Evolutionary conservation across 2,113 vertebrate genomes (phyloP).

Genomic region (Festucalex cinctus): DNA sequence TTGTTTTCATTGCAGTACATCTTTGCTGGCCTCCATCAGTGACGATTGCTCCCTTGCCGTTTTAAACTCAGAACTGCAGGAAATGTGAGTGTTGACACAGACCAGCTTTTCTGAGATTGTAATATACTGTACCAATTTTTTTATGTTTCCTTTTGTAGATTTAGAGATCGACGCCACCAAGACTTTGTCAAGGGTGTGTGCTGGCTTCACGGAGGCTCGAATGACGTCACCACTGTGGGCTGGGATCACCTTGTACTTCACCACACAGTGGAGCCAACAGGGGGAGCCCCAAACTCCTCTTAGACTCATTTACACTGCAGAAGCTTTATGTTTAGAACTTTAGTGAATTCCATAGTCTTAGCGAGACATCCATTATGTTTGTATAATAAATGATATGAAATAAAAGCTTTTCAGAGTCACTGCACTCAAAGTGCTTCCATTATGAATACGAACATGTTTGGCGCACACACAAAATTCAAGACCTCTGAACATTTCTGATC

Average conservation of each 20-base stretch:
- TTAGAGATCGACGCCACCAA: slow-evolving; percentile 80
- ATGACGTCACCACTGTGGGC: slow-evolving; percentile 85
- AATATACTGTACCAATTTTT: not conserved
- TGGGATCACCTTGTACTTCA: slow-evolving; percentile 97
- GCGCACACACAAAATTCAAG: not conserved
- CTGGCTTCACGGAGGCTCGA: slow-evolving; percentile 82
- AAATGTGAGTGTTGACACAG: slow-evolving; percentile 79
- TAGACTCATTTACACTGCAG: not conserved
- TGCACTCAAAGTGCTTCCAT: not conserved
- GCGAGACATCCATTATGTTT: not conserved
- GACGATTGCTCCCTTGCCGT: slow-evolving; percentile 90
- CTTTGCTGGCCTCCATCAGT: slow-evolving; percentile 86
- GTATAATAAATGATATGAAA: not conserved
- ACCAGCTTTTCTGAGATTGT: not conserved
- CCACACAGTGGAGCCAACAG: slow-evolving; percentile 69
- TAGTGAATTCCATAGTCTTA: not conserved
- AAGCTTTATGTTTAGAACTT: not conserved
- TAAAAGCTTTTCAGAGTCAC: not conserved
- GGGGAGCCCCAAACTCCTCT: slow-evolving; percentile 25
- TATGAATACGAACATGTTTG: not conserved
- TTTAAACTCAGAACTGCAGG: slow-evolving; percentile 78
- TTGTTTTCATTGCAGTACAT: slow-evolving; percentile 63
- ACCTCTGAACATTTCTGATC: not conserved
- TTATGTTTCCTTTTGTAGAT: slow-evolving; percentile 61
- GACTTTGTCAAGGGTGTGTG: slow-evolving; percentile 87